Evolutionary conservation across 2,113 vertebrate species (phyloP), one percentile per base, ranked within the genome.

Genomic region (Bos javanicus): DNA sequence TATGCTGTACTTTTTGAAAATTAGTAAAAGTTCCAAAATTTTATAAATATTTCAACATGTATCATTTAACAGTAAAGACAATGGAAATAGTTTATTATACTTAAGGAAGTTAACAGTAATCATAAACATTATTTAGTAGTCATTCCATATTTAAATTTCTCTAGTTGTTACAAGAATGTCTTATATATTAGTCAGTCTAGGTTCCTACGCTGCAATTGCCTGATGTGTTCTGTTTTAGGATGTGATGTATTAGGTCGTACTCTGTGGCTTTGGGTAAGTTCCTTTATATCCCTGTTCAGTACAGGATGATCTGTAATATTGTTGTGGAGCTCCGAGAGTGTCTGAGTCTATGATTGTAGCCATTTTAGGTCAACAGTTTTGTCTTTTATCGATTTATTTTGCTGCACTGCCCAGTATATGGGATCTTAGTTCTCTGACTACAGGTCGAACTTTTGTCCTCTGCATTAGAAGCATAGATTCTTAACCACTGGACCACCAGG

Each of bases 51-150:
- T 89, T 95, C 21, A 92, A 36, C 7, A 60, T 56, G 2, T 2
- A 36, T 90, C 36, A 76, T 86, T 30, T 57, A 85, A 78, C n/a
- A 92, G 59, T 80, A 90, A 92, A 76, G 36, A 30, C 39, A 28
- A 57, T 96, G 71, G 25, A 43, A 92, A 60, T 91, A 64, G 4
- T 76, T 91, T 88, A 48, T 91, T 94, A 78, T 12, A 86, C 16
- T 74, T 90, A 87, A 94, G n/a, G 23, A 97, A 95, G 83, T 90
- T 90, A 88, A 67, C 8, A 54, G 7, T 84, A 87, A 62, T 62
- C 17, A 5, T 64, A 19, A 80, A 82, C 48, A 74, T 30, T 46
- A 60, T 39, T 95, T 39, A 78, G 56, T 78, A 39, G 21, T 6
- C 25, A 62, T 93, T 83, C 62, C n/a, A 59, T 90, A 90, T 88